These are phyloP conservation scores for Eulemur rufifrons DNA, from an alignment of 2,113 vertebrate species.

Conservation along the genomic window DNA sequence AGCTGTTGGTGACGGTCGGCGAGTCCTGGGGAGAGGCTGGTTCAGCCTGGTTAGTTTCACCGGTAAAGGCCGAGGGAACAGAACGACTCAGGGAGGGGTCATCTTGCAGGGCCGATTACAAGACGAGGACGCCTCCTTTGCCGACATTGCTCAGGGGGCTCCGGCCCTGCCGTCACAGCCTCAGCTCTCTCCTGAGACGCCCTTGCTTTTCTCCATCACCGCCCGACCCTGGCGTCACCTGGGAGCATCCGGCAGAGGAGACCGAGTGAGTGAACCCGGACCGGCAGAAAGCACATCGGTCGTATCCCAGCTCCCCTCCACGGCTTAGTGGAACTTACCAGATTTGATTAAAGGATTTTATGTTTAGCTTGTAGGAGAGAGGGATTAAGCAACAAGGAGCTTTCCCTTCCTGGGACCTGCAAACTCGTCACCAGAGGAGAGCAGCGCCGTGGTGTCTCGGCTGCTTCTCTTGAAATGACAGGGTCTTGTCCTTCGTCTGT, in stretches of 20 bases:
- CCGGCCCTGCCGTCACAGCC: neutral
- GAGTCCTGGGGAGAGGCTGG: no score
- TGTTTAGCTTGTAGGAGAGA: conserved; percentile 57
- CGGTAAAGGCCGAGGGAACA: no score
- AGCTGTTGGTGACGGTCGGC: no score
- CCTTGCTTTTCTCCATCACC: neutral
- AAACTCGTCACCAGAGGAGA: conserved; percentile 67
- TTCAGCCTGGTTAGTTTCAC: no score
- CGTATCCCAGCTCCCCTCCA: conserved; percentile 78
- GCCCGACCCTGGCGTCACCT: conserved; percentile 41
- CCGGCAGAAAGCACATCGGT: conserved; percentile 53
- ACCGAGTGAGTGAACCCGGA: neutral
- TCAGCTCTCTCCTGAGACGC: neutral
- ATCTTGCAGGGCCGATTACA: no score
- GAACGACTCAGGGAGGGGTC: no score
- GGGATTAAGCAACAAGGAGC: conserved; percentile 80
- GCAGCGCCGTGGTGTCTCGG: conserved; percentile 57
- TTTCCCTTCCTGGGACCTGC: conserved; percentile 72
- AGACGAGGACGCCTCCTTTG: no score
- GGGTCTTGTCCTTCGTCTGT: conserved; percentile 73
- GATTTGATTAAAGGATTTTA: conserved; percentile 82
- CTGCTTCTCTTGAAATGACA: conserved; percentile 67
- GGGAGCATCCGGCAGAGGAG: neutral
- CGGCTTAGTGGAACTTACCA: conserved; percentile 78
- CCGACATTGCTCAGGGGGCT: rapidly evolving